Conservation (phyloP, 2,113 vertebrate species). For the Platysteira castanea region DNA sequence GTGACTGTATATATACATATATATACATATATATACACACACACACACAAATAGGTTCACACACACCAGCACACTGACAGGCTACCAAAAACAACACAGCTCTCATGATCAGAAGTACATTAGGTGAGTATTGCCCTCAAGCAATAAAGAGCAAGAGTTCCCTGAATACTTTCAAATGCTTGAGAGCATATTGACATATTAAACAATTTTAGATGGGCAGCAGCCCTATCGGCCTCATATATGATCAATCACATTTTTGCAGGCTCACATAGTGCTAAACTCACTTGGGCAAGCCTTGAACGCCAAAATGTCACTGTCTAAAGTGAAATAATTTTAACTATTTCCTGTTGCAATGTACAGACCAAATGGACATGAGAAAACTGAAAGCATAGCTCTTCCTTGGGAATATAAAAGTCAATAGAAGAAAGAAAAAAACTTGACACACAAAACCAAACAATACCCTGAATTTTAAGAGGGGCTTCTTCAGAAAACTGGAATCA, state of each 20-base stretch:
- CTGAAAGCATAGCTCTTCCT: background rate
- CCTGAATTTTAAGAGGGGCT: background rate
- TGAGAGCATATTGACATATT: background rate
- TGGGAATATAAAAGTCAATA: background rate
- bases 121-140: background rate
- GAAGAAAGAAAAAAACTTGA: background rate
- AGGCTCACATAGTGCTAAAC: background rate
- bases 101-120: background rate
- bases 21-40: rapidly evolving
- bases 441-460: background rate
- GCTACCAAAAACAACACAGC: background rate
- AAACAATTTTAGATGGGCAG: background rate
- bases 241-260: background rate
- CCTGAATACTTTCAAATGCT: background rate
- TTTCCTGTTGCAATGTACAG: background rate
- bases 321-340: background rate
- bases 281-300: background rate
- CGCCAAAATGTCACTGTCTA: background rate
- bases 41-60: background rate
- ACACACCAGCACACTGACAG: rapidly evolving
- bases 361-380: background rate
- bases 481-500: background rate
- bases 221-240: background rate
- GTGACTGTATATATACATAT: background rate
- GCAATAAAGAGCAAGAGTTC: background rate